Evolutionary conservation across 2,888 invertebrate genomes (phyloP), one percentile per base, ranked within the genome.

Genomic region (Drosophila paramelanica): DNA sequence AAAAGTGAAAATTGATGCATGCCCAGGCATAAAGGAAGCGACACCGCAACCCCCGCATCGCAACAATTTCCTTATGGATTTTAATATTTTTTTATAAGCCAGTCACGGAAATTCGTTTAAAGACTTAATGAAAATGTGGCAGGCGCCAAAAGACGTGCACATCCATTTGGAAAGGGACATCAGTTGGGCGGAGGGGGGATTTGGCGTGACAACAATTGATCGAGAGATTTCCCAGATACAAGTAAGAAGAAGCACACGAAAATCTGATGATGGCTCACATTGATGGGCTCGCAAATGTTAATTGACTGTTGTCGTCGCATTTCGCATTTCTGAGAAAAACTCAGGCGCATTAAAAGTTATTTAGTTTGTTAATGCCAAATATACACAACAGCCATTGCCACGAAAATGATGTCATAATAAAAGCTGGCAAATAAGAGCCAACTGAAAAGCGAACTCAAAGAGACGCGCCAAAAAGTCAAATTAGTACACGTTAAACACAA

Each of bases 1-100:
- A 80, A 84, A 84, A 84, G 83, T 86, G 83, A 84, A 84, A 84
- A 84, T 88, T 84, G 83, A 84, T 84, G 86, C 88, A 84, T 81
- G 73, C 84, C 50, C 50, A 45, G 49, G 53, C 74, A 79, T 67
- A 70, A 77, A 77, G 77, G 75, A 77, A 77, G 71, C 57, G 27
- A 47, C 57, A 43, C 17, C 23, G 31, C 17, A 10, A 2, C 17
- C 64, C 59, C 67, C 78, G 67, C 74, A 45, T 49, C 31, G 38
- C 68, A 77, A 57, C 76, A 61, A 86, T 80, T 84, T 84, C 88
- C 83, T 88, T 88, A 88, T 84, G 88, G 87, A 86, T 88, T 86
- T 80, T 83, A 66, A 88, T 88, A 88, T 88, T 73, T 76, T 77
- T 85, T 89, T 89, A 84, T 84, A 89, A 84, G 81, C 79, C 39